phyloP scores from a whole-genome alignment of 1,140 invertebrate species.

The Phenacoccus solenopsis region DNA sequence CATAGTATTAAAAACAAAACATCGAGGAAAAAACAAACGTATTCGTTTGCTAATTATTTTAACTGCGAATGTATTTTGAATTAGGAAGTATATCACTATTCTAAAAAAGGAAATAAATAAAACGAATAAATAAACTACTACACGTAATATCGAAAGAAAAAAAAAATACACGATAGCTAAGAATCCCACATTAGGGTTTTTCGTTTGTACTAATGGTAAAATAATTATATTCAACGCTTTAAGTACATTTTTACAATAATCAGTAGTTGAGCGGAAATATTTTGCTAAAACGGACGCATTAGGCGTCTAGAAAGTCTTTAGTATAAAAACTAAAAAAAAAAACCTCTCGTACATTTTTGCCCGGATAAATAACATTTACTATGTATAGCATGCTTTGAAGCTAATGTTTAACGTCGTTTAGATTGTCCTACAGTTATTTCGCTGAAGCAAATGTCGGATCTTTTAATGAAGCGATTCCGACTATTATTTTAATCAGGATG shows the following conservation, averaged over 20 bases:
- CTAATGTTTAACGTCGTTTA: too few species aligned
- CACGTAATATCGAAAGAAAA: background rate
- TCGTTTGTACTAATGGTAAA: background rate
- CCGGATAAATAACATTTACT: background rate
- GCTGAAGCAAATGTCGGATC: background rate
- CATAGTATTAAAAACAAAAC: too few species aligned
- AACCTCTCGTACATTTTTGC: background rate
- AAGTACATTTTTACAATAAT: background rate
- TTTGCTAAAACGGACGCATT: background rate
- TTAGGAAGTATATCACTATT: background rate
- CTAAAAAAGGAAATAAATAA: background rate
- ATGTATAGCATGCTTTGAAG: too few species aligned
- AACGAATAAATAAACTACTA: background rate
- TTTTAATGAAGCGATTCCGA: background rate
- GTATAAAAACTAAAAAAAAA: too few species aligned
- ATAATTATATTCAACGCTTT: background rate
- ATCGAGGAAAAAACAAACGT: too few species aligned
- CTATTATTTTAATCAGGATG: constrained; percentile 53
- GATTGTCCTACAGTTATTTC: background rate
- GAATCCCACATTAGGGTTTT: background rate
- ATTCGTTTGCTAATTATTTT: background rate
- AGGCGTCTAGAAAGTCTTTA: background rate
- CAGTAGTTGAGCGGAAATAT: background rate
- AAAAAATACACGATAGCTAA: background rate
- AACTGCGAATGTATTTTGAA: too few species aligned